Percentiles rank a stretch among this genome's conserved stretches.
phyloP scores from a whole-genome alignment of 2,797 vertebrate genomes.

The Megalops cyprinoides region DNA sequence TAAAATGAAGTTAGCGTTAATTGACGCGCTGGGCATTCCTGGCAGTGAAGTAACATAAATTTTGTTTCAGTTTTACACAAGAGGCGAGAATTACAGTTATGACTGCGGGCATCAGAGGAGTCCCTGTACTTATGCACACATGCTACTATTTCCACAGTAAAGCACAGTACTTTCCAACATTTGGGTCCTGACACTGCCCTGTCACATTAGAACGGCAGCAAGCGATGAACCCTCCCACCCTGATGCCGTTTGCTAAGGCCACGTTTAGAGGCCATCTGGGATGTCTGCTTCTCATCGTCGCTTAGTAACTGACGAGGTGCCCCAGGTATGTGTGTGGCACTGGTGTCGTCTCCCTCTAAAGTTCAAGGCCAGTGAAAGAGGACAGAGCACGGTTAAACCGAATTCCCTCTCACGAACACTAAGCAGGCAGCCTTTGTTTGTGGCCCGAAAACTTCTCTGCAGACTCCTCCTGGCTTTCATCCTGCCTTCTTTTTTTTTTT shows the following conservation, averaged over 20 bases:
- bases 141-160: not conserved
- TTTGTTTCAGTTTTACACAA: no score
- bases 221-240: not conserved
- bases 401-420: not conserved
- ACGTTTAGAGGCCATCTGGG: not conserved
- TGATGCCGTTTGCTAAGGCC: constrained; percentile 24
- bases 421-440: not conserved
- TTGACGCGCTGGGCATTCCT: not conserved
- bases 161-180: not conserved
- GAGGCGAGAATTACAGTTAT: constrained; percentile 5
- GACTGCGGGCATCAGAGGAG: not conserved
- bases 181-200: constrained; percentile 27
- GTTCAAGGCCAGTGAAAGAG: not conserved
- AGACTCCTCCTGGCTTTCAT: constrained; percentile 24
- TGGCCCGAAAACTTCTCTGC: not conserved
- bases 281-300: not conserved
- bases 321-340: not conserved
- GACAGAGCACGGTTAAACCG: not conserved
- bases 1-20: not conserved
- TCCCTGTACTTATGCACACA: not conserved
- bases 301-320: constrained; percentile 12
- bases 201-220: not conserved
- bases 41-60: no score
- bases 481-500: constrained; percentile 18
- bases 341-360: not conserved